Evolutionary conservation across 1,140 invertebrate species (phyloP).

Genomic region (Drosophila bocki): DNA sequence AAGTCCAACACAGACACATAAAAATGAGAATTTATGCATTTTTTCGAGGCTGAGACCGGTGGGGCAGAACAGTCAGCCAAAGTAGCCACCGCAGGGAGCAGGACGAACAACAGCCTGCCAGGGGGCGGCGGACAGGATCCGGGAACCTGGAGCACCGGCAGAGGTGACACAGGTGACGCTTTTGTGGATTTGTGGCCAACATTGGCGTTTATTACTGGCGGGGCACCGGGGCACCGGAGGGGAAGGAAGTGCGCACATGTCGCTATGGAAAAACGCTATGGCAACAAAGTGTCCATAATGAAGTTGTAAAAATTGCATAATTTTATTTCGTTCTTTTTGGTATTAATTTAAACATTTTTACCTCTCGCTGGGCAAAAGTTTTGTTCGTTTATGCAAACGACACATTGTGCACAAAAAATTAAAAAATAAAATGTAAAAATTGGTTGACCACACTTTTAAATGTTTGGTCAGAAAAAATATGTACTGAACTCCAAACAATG

Average conservation of each 20-base stretch:
- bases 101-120: slow-evolving; percentile 21
- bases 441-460: slow-evolving; percentile 61
- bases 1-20: slow-evolving; percentile 80
- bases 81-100: slow-evolving; percentile 59
- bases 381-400: slow-evolving; percentile 49
- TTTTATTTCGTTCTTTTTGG: slow-evolving; percentile 69
- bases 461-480: slow-evolving; percentile 54
- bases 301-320: slow-evolving; percentile 78
- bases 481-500: slow-evolving; percentile 41
- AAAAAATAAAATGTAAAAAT: slow-evolving; percentile 10
- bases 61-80: slow-evolving; percentile 40
- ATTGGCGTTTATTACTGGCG: slow-evolving; percentile 54
- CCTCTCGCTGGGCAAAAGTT: slow-evolving; percentile 29
- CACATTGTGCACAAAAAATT: slow-evolving; percentile 6
- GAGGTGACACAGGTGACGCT: slow-evolving; percentile 79
- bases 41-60: slow-evolving; percentile 43
- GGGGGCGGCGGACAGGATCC: neutral
- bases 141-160: slow-evolving; percentile 15
- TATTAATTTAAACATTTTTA: slow-evolving; percentile 58
- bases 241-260: slow-evolving; percentile 63
- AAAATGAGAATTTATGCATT: slow-evolving; percentile 80
- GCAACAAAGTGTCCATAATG: slow-evolving; percentile 68
- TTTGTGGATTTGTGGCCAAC: slow-evolving; percentile 71
- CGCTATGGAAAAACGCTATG: slow-evolving; percentile 34
- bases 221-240: slow-evolving; percentile 7